A percentile compares a stretch with the other conserved stretches of the same genome.
phyloP scores from a whole-genome alignment of 2,113 vertebrate genomes.

The Synchiropus splendidus region DNA sequence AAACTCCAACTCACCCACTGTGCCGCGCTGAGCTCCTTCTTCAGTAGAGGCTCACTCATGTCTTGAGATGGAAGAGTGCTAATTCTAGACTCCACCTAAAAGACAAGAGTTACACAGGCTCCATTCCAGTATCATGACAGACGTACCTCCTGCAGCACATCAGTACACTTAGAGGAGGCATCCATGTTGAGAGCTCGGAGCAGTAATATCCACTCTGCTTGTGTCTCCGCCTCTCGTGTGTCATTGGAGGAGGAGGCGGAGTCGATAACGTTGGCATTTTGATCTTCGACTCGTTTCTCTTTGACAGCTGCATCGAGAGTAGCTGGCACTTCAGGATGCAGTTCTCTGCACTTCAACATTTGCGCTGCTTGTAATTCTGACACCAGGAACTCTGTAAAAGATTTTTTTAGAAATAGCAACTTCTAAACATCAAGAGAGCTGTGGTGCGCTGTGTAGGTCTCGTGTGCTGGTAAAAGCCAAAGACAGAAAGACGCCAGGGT shows the following conservation, averaged over 20 bases:
- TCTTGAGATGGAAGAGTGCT: constrained; percentile 32
- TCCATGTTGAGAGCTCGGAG: constrained; percentile 53
- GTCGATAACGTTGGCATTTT: constrained; percentile 8
- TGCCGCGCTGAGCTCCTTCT: constrained; percentile 46
- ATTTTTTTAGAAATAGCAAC: too few relatives aligned
- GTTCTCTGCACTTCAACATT: constrained; percentile 41
- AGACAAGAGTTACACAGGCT: background rate
- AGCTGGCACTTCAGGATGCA: constrained; percentile 34
- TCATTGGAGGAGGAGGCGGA: constrained; percentile 4
- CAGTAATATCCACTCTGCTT: constrained; percentile 48
- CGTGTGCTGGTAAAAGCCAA: too few relatives aligned
- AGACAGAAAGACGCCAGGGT: too few relatives aligned
- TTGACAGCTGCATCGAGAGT: constrained; percentile 26
- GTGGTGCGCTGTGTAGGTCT: too few relatives aligned
- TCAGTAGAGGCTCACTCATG: constrained; percentile 63
- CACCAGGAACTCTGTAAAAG: constrained; percentile 56
- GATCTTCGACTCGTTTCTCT: constrained; percentile 43
- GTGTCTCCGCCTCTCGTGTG: constrained; percentile 22
- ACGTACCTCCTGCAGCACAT: constrained; percentile 48
- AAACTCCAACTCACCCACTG: constrained; percentile 70
- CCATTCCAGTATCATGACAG: background rate
- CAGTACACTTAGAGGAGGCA: constrained; percentile 32
- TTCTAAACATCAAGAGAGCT: too few relatives aligned
- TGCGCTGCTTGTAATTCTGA: constrained; percentile 59
- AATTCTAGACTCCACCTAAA: constrained; percentile 54